A percentile compares a stretch with the other conserved stretches of the same genome.
Conservation (phyloP, 2,113 vertebrate genomes). For the Trichechus manatus region DNA sequence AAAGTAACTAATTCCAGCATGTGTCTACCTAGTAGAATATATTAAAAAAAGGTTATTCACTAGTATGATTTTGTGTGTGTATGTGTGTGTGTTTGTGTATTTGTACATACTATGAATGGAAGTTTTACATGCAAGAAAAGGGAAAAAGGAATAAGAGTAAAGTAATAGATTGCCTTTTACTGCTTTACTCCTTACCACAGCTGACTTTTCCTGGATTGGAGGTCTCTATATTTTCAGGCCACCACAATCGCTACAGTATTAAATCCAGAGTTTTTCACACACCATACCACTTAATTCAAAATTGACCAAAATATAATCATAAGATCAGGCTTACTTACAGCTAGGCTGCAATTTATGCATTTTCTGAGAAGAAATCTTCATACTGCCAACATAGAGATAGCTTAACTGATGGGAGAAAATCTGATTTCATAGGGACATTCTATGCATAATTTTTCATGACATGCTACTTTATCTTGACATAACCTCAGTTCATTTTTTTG, state of each 20-base stretch:
- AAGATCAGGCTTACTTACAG: neutral
- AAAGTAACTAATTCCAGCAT: neutral
- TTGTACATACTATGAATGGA: neutral
- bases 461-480: slow-evolving; percentile 57
- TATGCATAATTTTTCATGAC: slow-evolving; percentile 63
- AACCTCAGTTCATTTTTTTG: slow-evolving; percentile 59
- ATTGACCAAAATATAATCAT: neutral
- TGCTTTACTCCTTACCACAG: neutral
- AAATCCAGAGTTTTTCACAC: neutral
- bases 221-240: neutral
- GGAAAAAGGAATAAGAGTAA: neutral
- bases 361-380: slow-evolving; percentile 40
- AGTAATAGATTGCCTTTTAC: neutral
- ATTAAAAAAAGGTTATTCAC: neutral
- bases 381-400: neutral
- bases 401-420: slow-evolving; percentile 49
- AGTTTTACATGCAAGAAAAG: neutral
- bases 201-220: neutral
- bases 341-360: neutral
- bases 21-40: neutral
- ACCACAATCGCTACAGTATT: neutral
- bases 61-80: neutral
- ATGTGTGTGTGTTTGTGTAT: neutral
- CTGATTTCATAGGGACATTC: slow-evolving; percentile 59
- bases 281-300: neutral